Percentiles rank a stretch among this genome's conserved stretches.
These are phyloP conservation scores for Macrobrachium nipponense DNA, from an alignment of 1,140 invertebrate species.

Conservation along the genomic window DNA sequence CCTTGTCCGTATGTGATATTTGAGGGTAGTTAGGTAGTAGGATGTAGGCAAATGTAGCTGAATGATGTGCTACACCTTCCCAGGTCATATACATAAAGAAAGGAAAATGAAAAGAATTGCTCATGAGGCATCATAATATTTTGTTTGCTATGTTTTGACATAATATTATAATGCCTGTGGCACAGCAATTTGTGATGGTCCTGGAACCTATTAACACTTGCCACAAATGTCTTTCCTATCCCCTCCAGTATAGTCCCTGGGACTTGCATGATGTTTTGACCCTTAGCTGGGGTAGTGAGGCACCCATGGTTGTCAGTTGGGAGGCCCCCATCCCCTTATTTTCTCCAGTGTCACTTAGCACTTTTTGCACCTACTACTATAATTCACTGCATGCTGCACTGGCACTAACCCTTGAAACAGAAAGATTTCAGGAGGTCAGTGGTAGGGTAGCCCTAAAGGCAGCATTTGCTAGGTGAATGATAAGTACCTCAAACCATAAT, in stretches of 20 bases:
- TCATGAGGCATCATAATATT: no score
- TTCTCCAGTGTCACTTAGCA: neutral
- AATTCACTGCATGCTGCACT: slow-evolving; percentile 17
- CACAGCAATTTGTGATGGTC: slow-evolving; percentile 50
- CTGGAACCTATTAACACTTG: slow-evolving; percentile 52
- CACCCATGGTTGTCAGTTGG: slow-evolving; percentile 48
- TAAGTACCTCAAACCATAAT: no score
- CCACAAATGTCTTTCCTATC: slow-evolving; percentile 35
- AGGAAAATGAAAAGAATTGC: no score
- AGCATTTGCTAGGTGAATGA: no score
- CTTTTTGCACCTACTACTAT: slow-evolving; percentile 1
- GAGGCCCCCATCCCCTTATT: slow-evolving; percentile 33
- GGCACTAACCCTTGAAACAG: neutral
- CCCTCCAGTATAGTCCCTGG: slow-evolving; percentile 1
- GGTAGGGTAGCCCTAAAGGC: no score
- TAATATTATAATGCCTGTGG: slow-evolving; percentile 16
- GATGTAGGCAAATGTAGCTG: slow-evolving; percentile 9
- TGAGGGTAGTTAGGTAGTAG: slow-evolving; percentile 16
- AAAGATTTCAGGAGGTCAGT: no score
- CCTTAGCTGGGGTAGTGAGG: slow-evolving; percentile 48
- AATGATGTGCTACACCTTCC: slow-evolving; percentile 35
- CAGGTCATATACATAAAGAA: slow-evolving; percentile 38
- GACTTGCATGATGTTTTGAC: slow-evolving; percentile 39
- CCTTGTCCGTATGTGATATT: slow-evolving; percentile 17
- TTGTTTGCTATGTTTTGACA: no score